Base-by-base conservation (phyloP, 2,113 vertebrate species). In the Genyomyrus donnyi region DNA sequence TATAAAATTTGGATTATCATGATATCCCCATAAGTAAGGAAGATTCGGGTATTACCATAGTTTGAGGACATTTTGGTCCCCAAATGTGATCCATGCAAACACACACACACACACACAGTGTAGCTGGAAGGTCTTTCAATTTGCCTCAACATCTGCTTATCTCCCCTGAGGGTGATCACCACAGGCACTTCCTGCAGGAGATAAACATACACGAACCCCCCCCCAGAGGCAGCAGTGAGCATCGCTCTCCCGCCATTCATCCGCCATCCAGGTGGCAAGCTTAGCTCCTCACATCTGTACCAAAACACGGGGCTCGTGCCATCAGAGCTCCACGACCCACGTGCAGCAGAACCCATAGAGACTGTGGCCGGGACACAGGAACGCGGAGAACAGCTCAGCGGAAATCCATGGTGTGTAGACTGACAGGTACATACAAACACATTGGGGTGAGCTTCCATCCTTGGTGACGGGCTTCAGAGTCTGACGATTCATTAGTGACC, bases 111-210 rank as follows among this genome's bases (percentile, higher is more conserved):
- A 24, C 83, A 48, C 45, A 48, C 21, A 85, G 15, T 42, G 74
- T 80, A 80, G 74, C 74, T 80, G 84, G 84, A 48, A 46, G 24
- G 84, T 46, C 84, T 86, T 86, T 86, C 84, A 48, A 49, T 48
- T 86, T 86, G 48, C 84, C 74, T 50, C 48, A 31, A 31, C 48
- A 86, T 86, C 84, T 49, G 84, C 45, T 50, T 86, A 50, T 46
- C 84, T 24, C 84, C 48, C 84, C 48, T 48, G 42, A 46, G 84
- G 84, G 10, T 49, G 45, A 50, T 11, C 84, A 86, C 84, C 84
- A 48, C 84, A 86, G 84, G 52, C 27, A 87, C 15, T 49, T 87
- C 49, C 86, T 53, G 48, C 52, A 19, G n/a, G 52, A 35, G 49
- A 87, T 87, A 21, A 87, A 58, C 86, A 53, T 52, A 50, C 49